Conservation (phyloP, 2,113 vertebrate species). For the Rhagologus leucostigma region DNA sequence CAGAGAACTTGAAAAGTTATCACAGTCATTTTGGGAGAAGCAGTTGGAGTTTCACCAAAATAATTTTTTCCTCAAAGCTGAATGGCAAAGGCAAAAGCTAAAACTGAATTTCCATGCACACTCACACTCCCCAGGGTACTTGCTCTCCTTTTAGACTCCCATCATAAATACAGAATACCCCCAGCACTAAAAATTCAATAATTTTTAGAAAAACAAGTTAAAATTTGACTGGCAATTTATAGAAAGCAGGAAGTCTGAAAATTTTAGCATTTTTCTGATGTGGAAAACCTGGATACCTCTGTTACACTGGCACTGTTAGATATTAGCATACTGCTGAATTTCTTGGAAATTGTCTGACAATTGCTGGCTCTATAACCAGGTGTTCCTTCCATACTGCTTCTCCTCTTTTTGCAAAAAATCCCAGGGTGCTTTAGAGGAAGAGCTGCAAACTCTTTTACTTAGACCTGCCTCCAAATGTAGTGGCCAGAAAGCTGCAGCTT, state of each 20-base stretch:
- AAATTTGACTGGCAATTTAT: neutral
- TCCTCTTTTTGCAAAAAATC: neutral
- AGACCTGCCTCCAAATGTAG: neutral
- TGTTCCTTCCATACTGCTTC: neutral
- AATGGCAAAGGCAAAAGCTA: neutral
- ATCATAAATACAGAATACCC: neutral
- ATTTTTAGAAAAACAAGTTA: neutral
- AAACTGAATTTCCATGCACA: neutral
- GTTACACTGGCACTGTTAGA: neutral
- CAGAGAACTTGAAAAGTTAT: neutral
- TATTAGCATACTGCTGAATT: neutral
- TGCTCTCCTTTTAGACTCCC: neutral
- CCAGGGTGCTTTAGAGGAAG: neutral
- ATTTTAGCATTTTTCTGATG: neutral
- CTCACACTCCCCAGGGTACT: neutral
- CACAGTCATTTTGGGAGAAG: neutral
- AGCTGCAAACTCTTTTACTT: neutral
- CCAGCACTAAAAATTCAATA: neutral
- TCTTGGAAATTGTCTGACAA: neutral
- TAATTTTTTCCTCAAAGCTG: neutral
- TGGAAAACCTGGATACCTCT: neutral
- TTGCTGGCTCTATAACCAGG: neutral
- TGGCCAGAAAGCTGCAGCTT: neutral
- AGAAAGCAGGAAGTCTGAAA: neutral
- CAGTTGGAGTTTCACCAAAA: neutral